Evolutionary conservation across 2,797 vertebrate species (phyloP).

Genomic region (Prunella strophiata): DNA sequence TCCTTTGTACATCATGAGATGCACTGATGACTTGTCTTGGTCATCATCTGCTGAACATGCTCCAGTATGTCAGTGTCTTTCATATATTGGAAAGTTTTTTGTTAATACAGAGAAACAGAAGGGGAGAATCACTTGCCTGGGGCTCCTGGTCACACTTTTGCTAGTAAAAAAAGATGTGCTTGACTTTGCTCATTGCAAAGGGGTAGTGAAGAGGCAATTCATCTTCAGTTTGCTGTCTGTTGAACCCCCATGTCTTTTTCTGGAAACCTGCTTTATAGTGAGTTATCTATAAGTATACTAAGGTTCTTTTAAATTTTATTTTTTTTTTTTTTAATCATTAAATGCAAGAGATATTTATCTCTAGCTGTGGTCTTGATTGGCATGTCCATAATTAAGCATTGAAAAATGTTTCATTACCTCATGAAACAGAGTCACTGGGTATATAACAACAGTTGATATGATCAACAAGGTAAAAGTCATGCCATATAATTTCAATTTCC

Average conservation of each 20-base stretch:
- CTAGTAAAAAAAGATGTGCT: background rate
- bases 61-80: background rate
- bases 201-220: background rate
- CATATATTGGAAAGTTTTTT: background rate
- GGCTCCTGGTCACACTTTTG: background rate
- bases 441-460: background rate
- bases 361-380: background rate
- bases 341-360: background rate
- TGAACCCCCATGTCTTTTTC: fast-evolving
- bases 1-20: background rate
- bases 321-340: background rate
- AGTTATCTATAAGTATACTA: background rate
- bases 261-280: background rate
- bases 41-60: background rate
- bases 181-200: background rate
- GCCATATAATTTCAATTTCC: background rate
- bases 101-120: background rate
- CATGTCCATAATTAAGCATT: background rate
- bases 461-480: background rate
- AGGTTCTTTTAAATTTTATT: background rate
- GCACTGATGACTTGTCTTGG: background rate
- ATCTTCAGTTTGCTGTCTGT: background rate
- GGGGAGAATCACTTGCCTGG: background rate
- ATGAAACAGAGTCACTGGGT: too few relatives aligned
- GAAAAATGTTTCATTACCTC: background rate